Percentiles rank a stretch among this genome's conserved stretches.
Evolutionary conservation across 2,113 vertebrate genomes (phyloP).

Genomic region (Catagonus wagneri): DNA sequence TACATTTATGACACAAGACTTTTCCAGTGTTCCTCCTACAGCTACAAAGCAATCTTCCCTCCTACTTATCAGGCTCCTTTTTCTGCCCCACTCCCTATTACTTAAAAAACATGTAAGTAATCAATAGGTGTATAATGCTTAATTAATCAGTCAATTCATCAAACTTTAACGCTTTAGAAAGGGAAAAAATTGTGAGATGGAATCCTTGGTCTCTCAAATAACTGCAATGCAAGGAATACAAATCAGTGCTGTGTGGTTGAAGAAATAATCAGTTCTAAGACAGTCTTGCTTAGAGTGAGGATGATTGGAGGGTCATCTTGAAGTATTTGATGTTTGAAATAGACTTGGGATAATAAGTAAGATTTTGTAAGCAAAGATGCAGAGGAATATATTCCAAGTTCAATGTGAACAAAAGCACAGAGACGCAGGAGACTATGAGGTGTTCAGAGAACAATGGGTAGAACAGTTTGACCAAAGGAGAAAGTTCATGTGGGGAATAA

Average conservation of each 20-base stretch:
- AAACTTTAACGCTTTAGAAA: neutral
- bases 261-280: neutral
- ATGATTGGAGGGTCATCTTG: neutral
- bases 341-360: neutral
- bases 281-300: neutral
- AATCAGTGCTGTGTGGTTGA: neutral
- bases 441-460: neutral
- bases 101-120: neutral
- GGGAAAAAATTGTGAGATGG: neutral
- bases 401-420: neutral
- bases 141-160: conserved; percentile 36
- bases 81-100: neutral
- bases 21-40: neutral
- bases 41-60: neutral
- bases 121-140: neutral
- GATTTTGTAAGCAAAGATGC: neutral
- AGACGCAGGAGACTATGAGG: neutral
- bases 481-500: neutral
- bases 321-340: conserved; percentile 18
- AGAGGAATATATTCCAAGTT: neutral
- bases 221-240: neutral
- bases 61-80: neutral
- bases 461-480: neutral
- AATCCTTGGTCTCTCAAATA: conserved; percentile 5
- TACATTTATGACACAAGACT: neutral